Evolutionary conservation across 2,113 vertebrate species (phyloP).

Genomic region (Odontesthes bonariensis): DNA sequence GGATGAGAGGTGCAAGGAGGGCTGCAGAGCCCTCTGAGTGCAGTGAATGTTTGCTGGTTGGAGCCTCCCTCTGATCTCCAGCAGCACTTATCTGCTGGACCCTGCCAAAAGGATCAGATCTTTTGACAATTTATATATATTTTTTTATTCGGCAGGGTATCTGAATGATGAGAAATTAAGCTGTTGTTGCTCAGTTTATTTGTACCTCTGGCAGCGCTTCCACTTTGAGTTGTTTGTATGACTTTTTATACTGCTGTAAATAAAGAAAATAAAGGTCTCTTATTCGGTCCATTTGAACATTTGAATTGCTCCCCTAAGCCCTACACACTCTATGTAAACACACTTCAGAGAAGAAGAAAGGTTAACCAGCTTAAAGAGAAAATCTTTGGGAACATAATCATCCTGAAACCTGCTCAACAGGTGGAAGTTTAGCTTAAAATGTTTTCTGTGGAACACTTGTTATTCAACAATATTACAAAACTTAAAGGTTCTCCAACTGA

Average conservation of each 20-base stretch:
- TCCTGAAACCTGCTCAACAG: too few species aligned
- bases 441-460: too few species aligned
- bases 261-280: neutral
- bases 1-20: slow-evolving; percentile 10
- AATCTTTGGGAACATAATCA: too few species aligned
- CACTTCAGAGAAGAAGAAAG: neutral
- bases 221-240: neutral
- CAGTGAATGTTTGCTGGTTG: neutral
- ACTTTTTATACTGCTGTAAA: neutral
- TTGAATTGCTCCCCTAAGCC: too few species aligned
- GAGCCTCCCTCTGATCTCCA: neutral
- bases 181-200: neutral
- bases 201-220: neutral
- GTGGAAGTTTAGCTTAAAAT: too few species aligned
- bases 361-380: too few species aligned
- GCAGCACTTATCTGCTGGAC: slow-evolving; percentile 7
- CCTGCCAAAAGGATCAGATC: neutral
- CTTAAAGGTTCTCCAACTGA: too few species aligned
- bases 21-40: slow-evolving; percentile 14
- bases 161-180: neutral
- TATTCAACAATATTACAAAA: too few species aligned
- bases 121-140: neutral
- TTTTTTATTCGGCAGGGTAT: neutral
- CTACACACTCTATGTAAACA: too few species aligned
- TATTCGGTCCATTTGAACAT: neutral